phyloP scores from a whole-genome alignment of 2,113 vertebrate genomes.

The Esox niger region DNA sequence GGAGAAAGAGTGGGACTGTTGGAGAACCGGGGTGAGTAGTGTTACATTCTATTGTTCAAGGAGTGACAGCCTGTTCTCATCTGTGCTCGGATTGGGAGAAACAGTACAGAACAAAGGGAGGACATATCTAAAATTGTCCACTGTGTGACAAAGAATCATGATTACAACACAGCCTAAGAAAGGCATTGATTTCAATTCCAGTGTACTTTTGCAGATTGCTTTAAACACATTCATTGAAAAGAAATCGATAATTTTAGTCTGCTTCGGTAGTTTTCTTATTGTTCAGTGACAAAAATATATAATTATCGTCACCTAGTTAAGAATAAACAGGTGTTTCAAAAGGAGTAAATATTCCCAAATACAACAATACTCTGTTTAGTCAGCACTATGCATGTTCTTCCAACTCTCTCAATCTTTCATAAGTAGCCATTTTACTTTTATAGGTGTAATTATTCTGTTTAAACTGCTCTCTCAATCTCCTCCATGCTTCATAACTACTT shows the following conservation, averaged over 20 bases:
- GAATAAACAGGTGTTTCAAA: too few relatives aligned
- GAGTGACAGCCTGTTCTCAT: constrained; percentile 46
- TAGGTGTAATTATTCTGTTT: background rate
- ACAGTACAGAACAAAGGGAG: background rate
- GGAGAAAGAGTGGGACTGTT: constrained; percentile 41
- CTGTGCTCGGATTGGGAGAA: background rate
- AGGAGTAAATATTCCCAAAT: too few relatives aligned
- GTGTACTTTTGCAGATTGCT: too few relatives aligned
- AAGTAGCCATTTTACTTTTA: constrained; percentile 5
- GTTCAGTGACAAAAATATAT: too few relatives aligned
- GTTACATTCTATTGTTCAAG: constrained; percentile 50
- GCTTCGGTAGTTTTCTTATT: too few relatives aligned
- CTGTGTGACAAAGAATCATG: constrained; percentile 40
- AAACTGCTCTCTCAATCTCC: constrained; percentile 17
- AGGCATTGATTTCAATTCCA: background rate
- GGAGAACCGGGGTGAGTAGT: constrained; percentile 33
- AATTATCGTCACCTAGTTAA: too few relatives aligned
- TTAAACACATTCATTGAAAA: too few relatives aligned
- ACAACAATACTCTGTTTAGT: background rate
- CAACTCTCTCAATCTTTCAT: background rate
- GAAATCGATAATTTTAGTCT: too few relatives aligned
- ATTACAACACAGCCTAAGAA: constrained; percentile 36
- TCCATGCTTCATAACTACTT: constrained; percentile 22
- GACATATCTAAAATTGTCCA: constrained; percentile 16
- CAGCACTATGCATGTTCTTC: background rate